Evolutionary conservation across 2,113 vertebrate genomes (phyloP).

Genomic region (Phainopepla nitens): DNA sequence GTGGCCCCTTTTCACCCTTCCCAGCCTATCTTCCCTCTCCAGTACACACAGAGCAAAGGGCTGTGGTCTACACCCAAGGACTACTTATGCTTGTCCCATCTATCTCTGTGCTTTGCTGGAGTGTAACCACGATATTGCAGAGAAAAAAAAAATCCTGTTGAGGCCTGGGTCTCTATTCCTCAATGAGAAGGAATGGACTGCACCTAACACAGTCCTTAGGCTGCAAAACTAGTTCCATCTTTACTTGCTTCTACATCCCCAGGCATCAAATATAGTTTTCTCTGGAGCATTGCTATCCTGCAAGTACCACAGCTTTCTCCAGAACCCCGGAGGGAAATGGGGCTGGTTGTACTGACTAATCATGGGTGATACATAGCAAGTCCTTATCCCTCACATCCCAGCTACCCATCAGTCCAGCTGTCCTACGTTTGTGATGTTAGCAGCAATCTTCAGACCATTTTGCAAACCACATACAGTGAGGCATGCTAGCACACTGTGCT

Average conservation of each 20-base stretch:
- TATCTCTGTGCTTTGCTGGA: not conserved
- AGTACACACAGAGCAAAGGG: not conserved
- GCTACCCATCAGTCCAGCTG: not conserved
- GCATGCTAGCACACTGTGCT: not conserved
- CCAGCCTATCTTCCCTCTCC: not conserved
- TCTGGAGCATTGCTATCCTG: not conserved
- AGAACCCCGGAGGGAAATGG: not conserved
- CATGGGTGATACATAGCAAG: fast-evolving
- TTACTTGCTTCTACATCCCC: not conserved
- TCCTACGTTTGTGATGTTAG: not conserved
- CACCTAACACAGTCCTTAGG: not conserved
- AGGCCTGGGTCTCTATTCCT: not conserved
- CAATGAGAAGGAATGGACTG: not conserved
- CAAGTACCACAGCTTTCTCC: not conserved
- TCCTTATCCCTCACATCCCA: not conserved
- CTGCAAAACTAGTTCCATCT: not conserved
- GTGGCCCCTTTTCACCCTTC: not conserved
- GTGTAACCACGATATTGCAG: not conserved
- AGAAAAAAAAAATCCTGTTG: fast-evolving
- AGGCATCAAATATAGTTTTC: not conserved
- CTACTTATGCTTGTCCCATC: not conserved
- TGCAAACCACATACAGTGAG: not conserved
- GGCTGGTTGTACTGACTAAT: not conserved
- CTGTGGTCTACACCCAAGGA: not conserved
- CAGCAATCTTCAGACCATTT: not conserved